These are phyloP conservation scores for Thaumatotibia leucotreta DNA, from an alignment of 1,140 invertebrate species.

Conservation along the genomic window DNA sequence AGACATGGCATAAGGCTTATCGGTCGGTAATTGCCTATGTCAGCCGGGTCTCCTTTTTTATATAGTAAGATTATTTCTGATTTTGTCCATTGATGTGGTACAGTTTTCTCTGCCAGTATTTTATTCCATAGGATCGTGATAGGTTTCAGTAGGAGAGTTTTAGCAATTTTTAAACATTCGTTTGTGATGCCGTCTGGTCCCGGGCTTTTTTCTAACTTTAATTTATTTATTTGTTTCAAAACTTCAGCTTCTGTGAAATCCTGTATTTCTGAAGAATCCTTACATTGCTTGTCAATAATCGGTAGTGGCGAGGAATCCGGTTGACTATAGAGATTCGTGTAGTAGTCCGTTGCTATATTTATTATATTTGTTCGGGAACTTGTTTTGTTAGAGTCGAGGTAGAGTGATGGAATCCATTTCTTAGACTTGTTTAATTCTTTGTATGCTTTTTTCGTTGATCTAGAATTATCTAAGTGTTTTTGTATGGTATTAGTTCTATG, in stretches of 20 bases:
- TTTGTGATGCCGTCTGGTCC: neutral
- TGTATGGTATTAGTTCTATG: no score
- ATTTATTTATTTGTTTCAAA: neutral
- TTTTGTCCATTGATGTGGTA: neutral
- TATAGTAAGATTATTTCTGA: constrained; percentile 6
- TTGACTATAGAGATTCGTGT: neutral
- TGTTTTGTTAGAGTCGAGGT: no score
- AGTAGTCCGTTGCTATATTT: neutral
- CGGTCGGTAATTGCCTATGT: constrained; percentile 44
- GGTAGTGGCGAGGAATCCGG: neutral
- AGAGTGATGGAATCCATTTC: no score
- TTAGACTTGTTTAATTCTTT: no score
- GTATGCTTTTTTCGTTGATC: no score
- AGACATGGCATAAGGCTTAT: constrained; percentile 38
- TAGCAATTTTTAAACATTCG: neutral
- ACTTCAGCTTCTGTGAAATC: neutral
- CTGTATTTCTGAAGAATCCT: neutral
- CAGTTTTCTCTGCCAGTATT: neutral
- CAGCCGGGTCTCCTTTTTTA: constrained; percentile 17
- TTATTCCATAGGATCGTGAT: neutral
- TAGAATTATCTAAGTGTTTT: no score
- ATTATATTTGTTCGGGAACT: no score
- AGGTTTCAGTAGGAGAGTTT: neutral
- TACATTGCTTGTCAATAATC: neutral
- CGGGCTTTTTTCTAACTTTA: neutral